Base-by-base conservation (phyloP, 2,888 invertebrate species). In the Homarus gammarus region DNA sequence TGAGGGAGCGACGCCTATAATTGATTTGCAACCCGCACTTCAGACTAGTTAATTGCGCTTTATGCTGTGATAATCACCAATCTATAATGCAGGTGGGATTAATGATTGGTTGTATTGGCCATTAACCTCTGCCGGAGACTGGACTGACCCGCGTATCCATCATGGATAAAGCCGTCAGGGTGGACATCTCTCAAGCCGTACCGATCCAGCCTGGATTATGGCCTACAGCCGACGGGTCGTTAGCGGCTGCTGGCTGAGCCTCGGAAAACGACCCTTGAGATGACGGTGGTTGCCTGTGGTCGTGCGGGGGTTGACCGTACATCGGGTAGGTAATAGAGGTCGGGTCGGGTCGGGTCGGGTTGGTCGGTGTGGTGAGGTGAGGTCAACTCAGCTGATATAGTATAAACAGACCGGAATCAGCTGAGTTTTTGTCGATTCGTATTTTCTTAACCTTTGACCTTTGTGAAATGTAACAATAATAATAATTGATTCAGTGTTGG, bases 1-100 rank as follows among this genome's bases (percentile, higher is more conserved):
- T 31, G 27, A 49, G 49, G 44, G 49, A 77, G 75, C 31, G 75
- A 77, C 64, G 81, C 61, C 68, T 68, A 61, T 64, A 61, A 81
- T 81, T 81, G 81, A 81, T 81, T 81, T 81, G 81, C 81, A 81
- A 81, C 64, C 81, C 81, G 64, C 81, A 81, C 61, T 68, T 81
- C 81, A 64, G 64, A 61, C 61, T 61, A 81, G 81, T 81, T 81
- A 77, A 77, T 77, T 49, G 75, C 75, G 38, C 75, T 77, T 77
- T 77, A 77, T 77, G 27, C 75, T 44, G 75, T 49, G 75, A 77
- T 77, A 77, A 77, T 77, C 75, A 77, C 75, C 75, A 31, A 77
- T 77, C 75, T 77, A 77, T 77, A 77, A 77, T 77, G 44, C 75
- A 77, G 75, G 75, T 77, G 75, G 44, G 75, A 77, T 77, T 77